Percentiles rank a stretch among this genome's conserved stretches.
phyloP scores from a whole-genome alignment of 2,888 invertebrate genomes.

The Stenodera caucasica region DNA sequence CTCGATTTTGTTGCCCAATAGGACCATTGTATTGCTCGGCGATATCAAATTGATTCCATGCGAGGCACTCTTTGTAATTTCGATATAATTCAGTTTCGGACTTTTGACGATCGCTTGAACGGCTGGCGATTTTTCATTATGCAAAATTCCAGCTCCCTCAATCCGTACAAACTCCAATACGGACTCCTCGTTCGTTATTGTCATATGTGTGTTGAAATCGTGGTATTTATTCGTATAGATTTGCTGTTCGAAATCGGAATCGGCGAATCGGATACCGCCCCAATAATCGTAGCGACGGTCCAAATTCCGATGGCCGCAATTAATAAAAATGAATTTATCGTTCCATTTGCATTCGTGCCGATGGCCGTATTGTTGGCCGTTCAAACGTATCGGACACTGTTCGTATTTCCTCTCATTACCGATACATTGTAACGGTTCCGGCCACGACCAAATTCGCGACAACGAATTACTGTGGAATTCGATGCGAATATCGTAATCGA shows the following conservation, averaged over 20 bases:
- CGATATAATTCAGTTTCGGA: conserved; percentile 78
- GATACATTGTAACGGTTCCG: conserved; percentile 85
- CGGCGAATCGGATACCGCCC: conserved; percentile 95
- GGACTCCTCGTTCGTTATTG: conserved; percentile 72
- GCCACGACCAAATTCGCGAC: conserved; percentile 90
- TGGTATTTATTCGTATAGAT: conserved; percentile 80
- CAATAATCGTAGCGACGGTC: conserved; percentile 75
- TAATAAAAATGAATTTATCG: conserved; percentile 88
- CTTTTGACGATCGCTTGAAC: conserved; percentile 87
- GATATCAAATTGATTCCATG: conserved; percentile 92
- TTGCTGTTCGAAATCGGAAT: conserved; percentile 86
- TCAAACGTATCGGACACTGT: conserved; percentile 84
- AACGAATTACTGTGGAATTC: conserved; percentile 89
- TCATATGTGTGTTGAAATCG: conserved; percentile 77
- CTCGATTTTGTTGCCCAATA: conserved; percentile 73
- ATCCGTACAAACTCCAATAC: conserved; percentile 78
- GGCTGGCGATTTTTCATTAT: conserved; percentile 93
- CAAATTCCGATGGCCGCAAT: conserved; percentile 76
- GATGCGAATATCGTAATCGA: conserved; percentile 81
- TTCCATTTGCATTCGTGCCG: conserved; percentile 87
- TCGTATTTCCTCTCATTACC: conserved; percentile 76
- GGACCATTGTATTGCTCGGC: conserved; percentile 78
- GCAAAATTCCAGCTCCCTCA: conserved; percentile 91
- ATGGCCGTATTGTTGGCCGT: conserved; percentile 86
- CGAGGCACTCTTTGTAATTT: conserved; percentile 81